Percentiles rank a stretch among this genome's conserved stretches.
phyloP scores from a whole-genome alignment of 1,140 invertebrate species.

The Bombus pyrosoma region DNA sequence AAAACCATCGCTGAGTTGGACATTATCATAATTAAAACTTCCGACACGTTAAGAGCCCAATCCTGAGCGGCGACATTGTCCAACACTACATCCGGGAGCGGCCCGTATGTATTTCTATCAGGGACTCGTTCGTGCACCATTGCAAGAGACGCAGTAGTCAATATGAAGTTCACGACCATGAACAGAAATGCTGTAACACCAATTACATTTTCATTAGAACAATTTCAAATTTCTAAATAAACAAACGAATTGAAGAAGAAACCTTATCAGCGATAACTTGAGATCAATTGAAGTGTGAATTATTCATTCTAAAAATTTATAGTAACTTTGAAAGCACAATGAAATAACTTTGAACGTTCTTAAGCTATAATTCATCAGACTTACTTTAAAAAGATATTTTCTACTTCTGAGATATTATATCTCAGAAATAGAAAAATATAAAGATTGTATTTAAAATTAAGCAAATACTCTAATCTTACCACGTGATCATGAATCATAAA shows the following conservation, averaged over 20 bases:
- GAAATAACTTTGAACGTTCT: neutral
- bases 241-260: neutral
- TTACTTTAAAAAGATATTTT: neutral
- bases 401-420: no score
- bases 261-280: neutral
- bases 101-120: slow-evolving; percentile 86
- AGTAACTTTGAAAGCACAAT: neutral
- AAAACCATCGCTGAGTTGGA: slow-evolving; percentile 88
- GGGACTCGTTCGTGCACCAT: slow-evolving; percentile 93
- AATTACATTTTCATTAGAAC: slow-evolving; percentile 1
- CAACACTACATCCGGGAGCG: slow-evolving; percentile 91
- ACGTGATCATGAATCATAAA: neutral
- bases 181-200: slow-evolving; percentile 84
- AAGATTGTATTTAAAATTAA: neutral
- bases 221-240: neutral
- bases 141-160: slow-evolving; percentile 88
- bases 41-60: slow-evolving; percentile 92
- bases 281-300: neutral
- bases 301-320: neutral
- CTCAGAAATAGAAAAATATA: neutral
- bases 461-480: neutral
- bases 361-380: neutral
- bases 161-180: slow-evolving; percentile 85
- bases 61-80: slow-evolving; percentile 88
- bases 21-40: slow-evolving; percentile 92